Evolutionary conservation across 2,113 vertebrate genomes (phyloP).

Genomic region (Oryzias javanicus): DNA sequence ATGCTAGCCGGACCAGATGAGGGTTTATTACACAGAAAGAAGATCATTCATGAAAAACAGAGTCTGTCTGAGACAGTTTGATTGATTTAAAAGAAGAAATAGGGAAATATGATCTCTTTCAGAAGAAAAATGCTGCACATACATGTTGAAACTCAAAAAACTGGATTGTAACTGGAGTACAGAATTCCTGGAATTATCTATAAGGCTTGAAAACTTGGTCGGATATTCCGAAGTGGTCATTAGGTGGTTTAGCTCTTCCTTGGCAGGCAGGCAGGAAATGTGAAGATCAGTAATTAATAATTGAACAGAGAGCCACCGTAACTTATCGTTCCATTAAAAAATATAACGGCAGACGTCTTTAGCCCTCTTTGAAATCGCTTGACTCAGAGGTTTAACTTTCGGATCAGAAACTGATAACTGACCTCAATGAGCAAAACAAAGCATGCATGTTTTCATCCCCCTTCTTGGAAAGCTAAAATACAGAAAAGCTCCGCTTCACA

Average conservation of each 20-base stretch:
- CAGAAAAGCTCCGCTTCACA: conserved; percentile 56
- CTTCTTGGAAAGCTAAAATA: conserved; percentile 46
- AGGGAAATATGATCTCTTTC: no score
- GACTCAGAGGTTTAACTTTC: not conserved
- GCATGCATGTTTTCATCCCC: conserved; percentile 56
- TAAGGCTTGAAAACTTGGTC: conserved; percentile 2
- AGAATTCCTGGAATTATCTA: not conserved
- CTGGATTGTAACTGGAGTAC: no score
- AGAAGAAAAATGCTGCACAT: no score
- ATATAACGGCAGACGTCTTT: not conserved
- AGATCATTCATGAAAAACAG: no score
- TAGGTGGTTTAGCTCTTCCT: not conserved
- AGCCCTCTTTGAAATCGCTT: not conserved
- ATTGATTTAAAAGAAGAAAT: no score
- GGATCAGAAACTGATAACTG: not conserved
- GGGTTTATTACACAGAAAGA: no score
- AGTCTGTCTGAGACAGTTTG: no score
- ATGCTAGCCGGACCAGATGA: no score
- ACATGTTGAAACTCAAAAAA: no score
- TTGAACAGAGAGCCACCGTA: not conserved
- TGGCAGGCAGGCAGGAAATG: not conserved
- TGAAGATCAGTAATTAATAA: conserved; percentile 3
- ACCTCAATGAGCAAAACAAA: conserved; percentile 12
- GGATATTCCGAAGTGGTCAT: not conserved
- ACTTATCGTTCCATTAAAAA: not conserved